Evolutionary conservation across 2,888 invertebrate species (phyloP), one percentile per base, ranked within the genome.

Genomic region (Cheiracanthium punctorium): DNA sequence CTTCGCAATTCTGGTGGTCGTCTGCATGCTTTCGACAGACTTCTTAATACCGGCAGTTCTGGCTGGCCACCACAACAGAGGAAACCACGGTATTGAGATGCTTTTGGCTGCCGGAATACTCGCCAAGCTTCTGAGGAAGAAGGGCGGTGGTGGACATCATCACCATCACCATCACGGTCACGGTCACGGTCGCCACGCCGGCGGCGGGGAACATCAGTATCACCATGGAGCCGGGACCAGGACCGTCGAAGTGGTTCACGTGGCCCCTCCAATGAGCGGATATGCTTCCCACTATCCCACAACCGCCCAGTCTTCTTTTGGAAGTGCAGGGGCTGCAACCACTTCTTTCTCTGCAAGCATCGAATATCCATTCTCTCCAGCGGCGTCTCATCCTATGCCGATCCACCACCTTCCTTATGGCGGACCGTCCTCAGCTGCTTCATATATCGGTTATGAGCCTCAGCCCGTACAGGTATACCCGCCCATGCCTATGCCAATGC

Each of bases 31-130:
- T 0, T 73, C 84, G 7, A 48, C 67, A 1, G 84, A 84, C 41
- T 52, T 79, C 58, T n/a, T 84, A n/a, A n/a, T 79, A 5, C 84
- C 77, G 1, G 84, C 33, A 0, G 43, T 79, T 32, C 73, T 67
- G 10, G 58, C 43, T 10, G 71, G 71, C 12, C 24, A 43, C 1
- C 70, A 64, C 12, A 41, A 79, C 10, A 33, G 73, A 1, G 37
- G 43, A 24, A 48, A 67, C 17, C 82, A 82, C 20, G 84, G 84
- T 1, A 52, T 84, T 10, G 84, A 84, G 29, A 67, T 84, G 17
- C 79, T 84, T 33, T 30, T 84, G 24, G 84, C 84, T 20, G 84
- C 84, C 0, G 84, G 84, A 17, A 84, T 84, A 30, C 70, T 84
- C 12, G 84, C 84, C 30, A 84, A 84, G 14, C 69, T 84, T 0